Evolutionary conservation across 1,140 invertebrate species (phyloP).

Genomic region (Panagrolaimus sp.): DNA sequence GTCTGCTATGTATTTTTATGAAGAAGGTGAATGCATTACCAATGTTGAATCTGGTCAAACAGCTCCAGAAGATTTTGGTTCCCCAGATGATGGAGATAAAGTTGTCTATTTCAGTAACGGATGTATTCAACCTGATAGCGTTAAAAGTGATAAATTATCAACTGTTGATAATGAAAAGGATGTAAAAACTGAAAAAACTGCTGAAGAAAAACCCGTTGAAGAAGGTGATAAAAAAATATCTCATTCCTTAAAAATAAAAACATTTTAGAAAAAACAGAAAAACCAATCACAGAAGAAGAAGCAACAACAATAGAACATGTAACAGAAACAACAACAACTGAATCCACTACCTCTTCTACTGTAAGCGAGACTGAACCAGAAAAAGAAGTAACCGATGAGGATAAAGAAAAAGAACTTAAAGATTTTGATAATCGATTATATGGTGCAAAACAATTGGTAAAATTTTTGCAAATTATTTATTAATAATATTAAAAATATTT

Average conservation of each 20-base stretch:
- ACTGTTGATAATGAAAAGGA: not conserved
- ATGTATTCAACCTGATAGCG: conserved; percentile 26
- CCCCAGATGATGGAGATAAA: conserved; percentile 43
- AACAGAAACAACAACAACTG: not conserved
- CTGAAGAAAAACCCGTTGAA: conserved; percentile 3
- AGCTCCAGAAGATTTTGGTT: conserved; percentile 37
- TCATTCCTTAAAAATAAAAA: not conserved
- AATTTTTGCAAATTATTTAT: not conserved
- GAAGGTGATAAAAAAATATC: conserved; percentile 17
- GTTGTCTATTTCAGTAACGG: conserved; percentile 56
- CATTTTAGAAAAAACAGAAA: conserved; percentile 16
- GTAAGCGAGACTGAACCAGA: not conserved
- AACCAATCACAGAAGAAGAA: not conserved
- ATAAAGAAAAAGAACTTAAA: not conserved
- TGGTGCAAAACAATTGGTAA: conserved; percentile 14
- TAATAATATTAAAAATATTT: not conserved
- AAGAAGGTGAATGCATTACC: conserved; percentile 57
- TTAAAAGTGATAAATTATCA: conserved; percentile 17
- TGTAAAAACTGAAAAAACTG: not conserved
- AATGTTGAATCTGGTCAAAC: conserved; percentile 51
- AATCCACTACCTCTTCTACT: conserved; percentile 3
- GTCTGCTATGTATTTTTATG: conserved; percentile 58
- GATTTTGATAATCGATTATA: conserved; percentile 5
- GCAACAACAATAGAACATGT: not conserved
- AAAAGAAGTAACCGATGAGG: not conserved